phyloP scores from a whole-genome alignment of 2,888 invertebrate species.

The Iselma pallidipennis region DNA sequence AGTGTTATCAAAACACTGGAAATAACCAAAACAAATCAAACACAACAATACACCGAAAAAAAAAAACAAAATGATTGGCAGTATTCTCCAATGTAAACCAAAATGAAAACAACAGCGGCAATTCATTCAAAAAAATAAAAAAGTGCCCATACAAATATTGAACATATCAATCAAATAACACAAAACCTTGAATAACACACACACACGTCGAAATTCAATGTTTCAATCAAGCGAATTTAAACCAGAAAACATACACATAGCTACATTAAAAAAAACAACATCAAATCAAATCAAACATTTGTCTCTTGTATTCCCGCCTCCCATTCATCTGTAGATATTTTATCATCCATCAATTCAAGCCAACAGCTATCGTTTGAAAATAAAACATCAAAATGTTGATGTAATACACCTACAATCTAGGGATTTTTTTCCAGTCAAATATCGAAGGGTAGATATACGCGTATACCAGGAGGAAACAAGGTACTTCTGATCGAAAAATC shows the following conservation, averaged over 20 bases:
- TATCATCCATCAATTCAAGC: constrained; percentile 8
- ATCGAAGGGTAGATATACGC: too few species aligned
- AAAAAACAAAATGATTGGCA: neutral
- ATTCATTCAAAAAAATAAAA: neutral
- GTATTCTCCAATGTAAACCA: neutral
- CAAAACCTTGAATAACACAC: constrained; percentile 21
- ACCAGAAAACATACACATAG: constrained; percentile 28
- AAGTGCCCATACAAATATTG: constrained; percentile 3
- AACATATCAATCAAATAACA: constrained; percentile 38
- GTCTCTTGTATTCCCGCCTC: constrained; percentile 33
- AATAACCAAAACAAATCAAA: neutral
- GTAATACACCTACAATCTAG: constrained; percentile 7
- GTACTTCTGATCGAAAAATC: neutral
- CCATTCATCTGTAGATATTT: constrained; percentile 15
- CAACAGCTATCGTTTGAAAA: neutral
- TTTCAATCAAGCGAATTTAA: constrained; percentile 34
- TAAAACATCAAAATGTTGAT: neutral
- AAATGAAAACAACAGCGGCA: neutral
- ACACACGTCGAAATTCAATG: constrained; percentile 17
- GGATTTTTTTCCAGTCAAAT: neutral
- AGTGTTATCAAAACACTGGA: too few species aligned
- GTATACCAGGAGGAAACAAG: too few species aligned
- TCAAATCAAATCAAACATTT: constrained; percentile 36
- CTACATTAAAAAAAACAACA: constrained; percentile 16
- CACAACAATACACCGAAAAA: neutral